Base-by-base conservation (phyloP, 2,797 vertebrate species). In the Lagocephalus sceleratus region DNA sequence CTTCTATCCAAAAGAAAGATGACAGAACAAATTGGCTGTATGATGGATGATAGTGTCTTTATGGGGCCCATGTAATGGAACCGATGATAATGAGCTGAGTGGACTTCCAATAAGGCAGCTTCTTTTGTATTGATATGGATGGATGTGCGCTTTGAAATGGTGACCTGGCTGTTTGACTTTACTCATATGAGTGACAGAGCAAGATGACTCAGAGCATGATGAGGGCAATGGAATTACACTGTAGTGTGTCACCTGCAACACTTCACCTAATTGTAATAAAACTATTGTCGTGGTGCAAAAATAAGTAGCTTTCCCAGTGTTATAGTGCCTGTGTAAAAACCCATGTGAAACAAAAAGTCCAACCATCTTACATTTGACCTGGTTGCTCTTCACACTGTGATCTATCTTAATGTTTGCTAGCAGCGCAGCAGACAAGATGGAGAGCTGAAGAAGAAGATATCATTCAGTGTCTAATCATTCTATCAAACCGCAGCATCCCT, bases 11-110 rank as follows among this genome's bases (percentile, higher is more conserved):
- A 83, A 79, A 76, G 57, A 78, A 82, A 85, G 84, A 87, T 85
- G 78, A 85, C 76, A 78, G 57, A 83, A 85, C 81, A 83, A 72
- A 85, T 86, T 88, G 81, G 64, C 71, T 47, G 72, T 75, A 84
- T 88, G 83, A 89, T 79, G 77, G 63, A 86, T 81, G 82, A 82
- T 6, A 62, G 68, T 2, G 79, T 67, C 71, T 79, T 78, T 68
- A 73, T 79, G 53, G 68, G 49, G 54, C 70, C 78, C 60, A 50
- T 78, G 75, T 85, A 82, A 81, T 78, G 63, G 63, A 71, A 52
- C 59, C 29, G 60, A 69, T 76, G 74, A 88, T 84, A 87, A 88
- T 76, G 45, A 81, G 63, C 57, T 52, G 72, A 81, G 71, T 52
- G 70, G 83, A 82, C 73, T 66, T 83, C 76, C 71, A 85, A 80